phyloP scores from a whole-genome alignment of 2,113 vertebrate species.

The Perca schrenkii region DNA sequence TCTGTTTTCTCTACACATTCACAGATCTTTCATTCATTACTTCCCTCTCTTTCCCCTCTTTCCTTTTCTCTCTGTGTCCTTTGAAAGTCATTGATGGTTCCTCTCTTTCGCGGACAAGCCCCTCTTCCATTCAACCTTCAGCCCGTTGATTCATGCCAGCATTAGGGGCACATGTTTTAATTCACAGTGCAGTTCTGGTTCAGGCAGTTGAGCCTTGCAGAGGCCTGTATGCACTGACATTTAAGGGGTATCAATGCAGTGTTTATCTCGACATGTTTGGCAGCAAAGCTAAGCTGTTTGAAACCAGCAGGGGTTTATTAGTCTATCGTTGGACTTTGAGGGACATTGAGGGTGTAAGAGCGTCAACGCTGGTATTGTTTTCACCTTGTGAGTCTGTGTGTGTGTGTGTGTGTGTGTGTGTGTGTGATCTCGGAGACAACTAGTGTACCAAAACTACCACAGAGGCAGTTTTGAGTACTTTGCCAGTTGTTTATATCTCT shows the following conservation, averaged over 20 bases:
- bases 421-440: too few relatives aligned
- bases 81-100: conserved; percentile 42
- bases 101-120: conserved; percentile 36
- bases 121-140: conserved; percentile 34
- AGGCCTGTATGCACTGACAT: conserved; percentile 20
- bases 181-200: conserved; percentile 27
- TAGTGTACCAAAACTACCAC: too few relatives aligned
- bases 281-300: conserved; percentile 14
- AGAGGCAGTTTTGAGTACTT: too few relatives aligned
- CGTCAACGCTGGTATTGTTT: too few relatives aligned
- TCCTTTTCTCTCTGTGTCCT: conserved; percentile 26
- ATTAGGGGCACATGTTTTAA: conserved; percentile 31
- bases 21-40: conserved; percentile 49
- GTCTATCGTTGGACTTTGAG: conserved; percentile 9
- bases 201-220: conserved; percentile 12
- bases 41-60: conserved; percentile 7
- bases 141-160: conserved; percentile 31
- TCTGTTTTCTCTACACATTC: conserved; percentile 42
- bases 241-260: conserved; percentile 13
- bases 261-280: conserved; percentile 47
- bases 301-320: conserved; percentile 37
- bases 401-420: too few relatives aligned
- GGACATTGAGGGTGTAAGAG: background rate
- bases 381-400: too few relatives aligned
- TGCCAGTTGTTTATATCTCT: too few relatives aligned